Percentiles rank a stretch among this genome's conserved stretches.
phyloP scores from a whole-genome alignment of 2,113 vertebrate genomes.

The Onychorhynchus coronatus region DNA sequence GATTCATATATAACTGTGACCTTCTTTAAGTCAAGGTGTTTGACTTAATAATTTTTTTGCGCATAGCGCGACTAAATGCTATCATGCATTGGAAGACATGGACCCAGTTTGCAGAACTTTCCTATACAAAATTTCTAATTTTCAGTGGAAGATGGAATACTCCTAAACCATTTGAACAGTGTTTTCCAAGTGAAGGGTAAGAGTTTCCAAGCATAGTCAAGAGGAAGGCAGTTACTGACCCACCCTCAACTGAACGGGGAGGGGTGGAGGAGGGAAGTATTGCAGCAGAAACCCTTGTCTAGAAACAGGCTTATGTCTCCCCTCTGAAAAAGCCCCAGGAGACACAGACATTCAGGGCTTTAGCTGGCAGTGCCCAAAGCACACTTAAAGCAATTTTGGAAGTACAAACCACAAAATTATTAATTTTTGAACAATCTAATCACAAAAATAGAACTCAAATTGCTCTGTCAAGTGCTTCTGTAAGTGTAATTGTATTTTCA shows the following conservation, averaged over 20 bases:
- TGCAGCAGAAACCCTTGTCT: constrained; percentile 15
- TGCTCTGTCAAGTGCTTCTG: background rate
- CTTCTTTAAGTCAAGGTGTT: background rate
- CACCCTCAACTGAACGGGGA: constrained; percentile 31
- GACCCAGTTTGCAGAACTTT: background rate
- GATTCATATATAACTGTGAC: background rate
- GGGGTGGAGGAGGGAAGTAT: background rate
- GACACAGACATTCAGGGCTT: background rate
- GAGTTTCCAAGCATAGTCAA: background rate
- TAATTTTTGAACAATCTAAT: background rate
- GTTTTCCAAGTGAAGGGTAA: background rate
- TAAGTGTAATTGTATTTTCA: background rate
- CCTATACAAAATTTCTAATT: background rate
- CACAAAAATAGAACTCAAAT: background rate
- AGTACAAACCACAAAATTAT: background rate
- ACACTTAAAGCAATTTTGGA: background rate
- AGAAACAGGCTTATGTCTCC: background rate
- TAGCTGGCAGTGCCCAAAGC: background rate
- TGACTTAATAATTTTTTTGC: background rate
- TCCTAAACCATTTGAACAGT: background rate
- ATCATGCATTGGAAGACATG: background rate
- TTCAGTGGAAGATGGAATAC: background rate
- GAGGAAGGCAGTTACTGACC: constrained; percentile 18
- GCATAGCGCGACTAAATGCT: background rate
- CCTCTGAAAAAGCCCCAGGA: constrained; percentile 10